Evolutionary conservation across 2,797 vertebrate species (phyloP), one percentile per base, ranked within the genome.

Genomic region (Sebastes oblongus): DNA sequence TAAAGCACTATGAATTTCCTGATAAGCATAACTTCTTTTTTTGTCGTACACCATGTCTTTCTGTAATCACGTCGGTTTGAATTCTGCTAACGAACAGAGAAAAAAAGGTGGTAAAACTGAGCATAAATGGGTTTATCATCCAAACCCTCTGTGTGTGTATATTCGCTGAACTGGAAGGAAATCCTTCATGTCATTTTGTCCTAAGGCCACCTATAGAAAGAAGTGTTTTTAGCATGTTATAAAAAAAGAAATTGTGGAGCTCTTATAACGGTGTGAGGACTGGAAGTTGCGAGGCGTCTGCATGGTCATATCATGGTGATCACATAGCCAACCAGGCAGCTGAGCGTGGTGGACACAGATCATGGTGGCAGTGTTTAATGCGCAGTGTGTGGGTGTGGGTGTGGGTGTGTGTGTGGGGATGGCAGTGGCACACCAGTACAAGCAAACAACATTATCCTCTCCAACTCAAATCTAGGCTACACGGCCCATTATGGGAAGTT

Each of bases 331-430:
- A 50, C 46, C 18, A 27, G 29, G 22, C 4, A 78, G 36, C 61
- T 29, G 27, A 34, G 60, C 50, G 75, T 77, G 66, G 67, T 66
- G 66, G 66, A 66, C 76, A 42, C 58, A 50, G 78, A 69, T 76
- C 84, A 80, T 11, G 22, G 76, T 71, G 72, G 27, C 50, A 30
- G 65, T 42, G 46, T 86, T 82, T 66, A 84, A 90, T 88, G 80
- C 88, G 79, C 36, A 3, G 25, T 25, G 25, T 25, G 25, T 25
- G 25, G 3, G 59, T 34, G 30, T 62, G 60, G 22, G 30, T 62
- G 24, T 24, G 24, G 3, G 24, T 24, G 24, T 24, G 20, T 24
- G 32, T 34, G 36, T 54, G 22, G 66, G 24, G 25, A 66, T 22
- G 42, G 61, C 1, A 56, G 11, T 32, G 22, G 42, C 58, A 18